Conservation (phyloP, 2,797 vertebrate genomes). For the Synanceia verrucosa region DNA sequence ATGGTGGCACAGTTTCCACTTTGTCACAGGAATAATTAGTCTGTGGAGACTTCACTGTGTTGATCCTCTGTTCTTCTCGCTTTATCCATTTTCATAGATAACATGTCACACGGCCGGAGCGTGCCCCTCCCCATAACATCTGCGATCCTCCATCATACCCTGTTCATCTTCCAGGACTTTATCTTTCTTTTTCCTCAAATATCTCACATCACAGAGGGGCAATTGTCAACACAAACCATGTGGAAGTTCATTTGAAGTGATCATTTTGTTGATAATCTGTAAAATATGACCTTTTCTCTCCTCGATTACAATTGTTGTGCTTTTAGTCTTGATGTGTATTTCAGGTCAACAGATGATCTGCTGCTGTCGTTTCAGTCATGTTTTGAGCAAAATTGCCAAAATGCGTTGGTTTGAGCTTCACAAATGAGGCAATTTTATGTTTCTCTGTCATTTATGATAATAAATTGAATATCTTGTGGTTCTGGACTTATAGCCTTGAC, state of each 20-base stretch:
- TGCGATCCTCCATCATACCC: constrained; percentile 70
- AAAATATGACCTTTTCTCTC: background rate
- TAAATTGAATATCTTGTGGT: background rate
- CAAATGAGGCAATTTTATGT: background rate
- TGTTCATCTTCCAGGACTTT: constrained; percentile 62
- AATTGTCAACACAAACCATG: constrained; percentile 34
- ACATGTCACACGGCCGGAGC: constrained; percentile 63
- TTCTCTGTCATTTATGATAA: background rate
- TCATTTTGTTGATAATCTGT: constrained; percentile 26
- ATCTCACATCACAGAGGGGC: constrained; percentile 26
- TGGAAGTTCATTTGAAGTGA: constrained; percentile 15
- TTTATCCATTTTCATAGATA: constrained; percentile 74
- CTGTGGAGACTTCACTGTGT: constrained; percentile 77
- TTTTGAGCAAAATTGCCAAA: background rate
- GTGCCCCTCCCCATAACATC: constrained; percentile 71
- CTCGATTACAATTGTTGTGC: background rate
- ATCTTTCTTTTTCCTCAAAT: constrained; percentile 58
- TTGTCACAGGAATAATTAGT: constrained; percentile 83
- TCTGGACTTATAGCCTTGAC: background rate
- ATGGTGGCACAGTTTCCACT: constrained; percentile 75
- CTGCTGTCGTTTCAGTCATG: background rate
- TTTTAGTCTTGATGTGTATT: background rate
- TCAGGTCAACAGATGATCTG: background rate
- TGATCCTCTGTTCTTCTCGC: constrained; percentile 68
- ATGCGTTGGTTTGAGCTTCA: background rate